Base-by-base conservation (phyloP, 2,797 vertebrate genomes). In the Bryconaethiops microstoma region DNA sequence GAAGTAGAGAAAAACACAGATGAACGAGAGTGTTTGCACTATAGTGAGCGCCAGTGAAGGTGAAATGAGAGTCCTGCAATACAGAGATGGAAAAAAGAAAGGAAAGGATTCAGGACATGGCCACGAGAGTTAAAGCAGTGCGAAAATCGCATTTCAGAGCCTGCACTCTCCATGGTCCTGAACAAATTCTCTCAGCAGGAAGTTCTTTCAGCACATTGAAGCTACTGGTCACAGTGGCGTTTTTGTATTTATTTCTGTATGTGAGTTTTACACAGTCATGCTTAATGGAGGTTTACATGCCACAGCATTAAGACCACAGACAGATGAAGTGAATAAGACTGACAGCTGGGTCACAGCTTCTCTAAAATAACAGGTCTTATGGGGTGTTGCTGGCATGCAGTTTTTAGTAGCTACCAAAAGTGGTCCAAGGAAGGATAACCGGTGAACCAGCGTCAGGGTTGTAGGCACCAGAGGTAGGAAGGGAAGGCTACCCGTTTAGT, bases 1-100 rank as follows among this genome's bases (percentile, higher is more conserved):
- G 68, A 76, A 9, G 19, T 57, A 35, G 72, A 84, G 23, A 82
- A 79, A 84, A 39, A n/a, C 48, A 48, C 23, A 17, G 55, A 59
- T 42, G 73, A 82, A n/a, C 52, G 39, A 77, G 7, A 67, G 52
- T 50, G 21, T 39, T 23, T 75, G 19, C 21, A 21, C 7, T 23
- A 35, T 10, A 45, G 59, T 42, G 23, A 75, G 40, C 57, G 64
- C 69, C 78, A 64, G 39, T 39, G 19, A 21, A 68, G 40, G 42
- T 48, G 25, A 77, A n/a, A n/a, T 1, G 21, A 63, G 62, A 55
- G 10, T 63, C 8, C 59, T 23, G 59, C 25, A 23, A 5, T 55
- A 19, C 52, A 79, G 19, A 71, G 23, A 40, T 29, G 13, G 10
- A 21, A 68, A 54, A 40, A 50, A 21, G 52, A 50, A 25, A 62